Evolutionary conservation across 2,113 vertebrate species (phyloP).

Genomic region (Synodontis membranacea): DNA sequence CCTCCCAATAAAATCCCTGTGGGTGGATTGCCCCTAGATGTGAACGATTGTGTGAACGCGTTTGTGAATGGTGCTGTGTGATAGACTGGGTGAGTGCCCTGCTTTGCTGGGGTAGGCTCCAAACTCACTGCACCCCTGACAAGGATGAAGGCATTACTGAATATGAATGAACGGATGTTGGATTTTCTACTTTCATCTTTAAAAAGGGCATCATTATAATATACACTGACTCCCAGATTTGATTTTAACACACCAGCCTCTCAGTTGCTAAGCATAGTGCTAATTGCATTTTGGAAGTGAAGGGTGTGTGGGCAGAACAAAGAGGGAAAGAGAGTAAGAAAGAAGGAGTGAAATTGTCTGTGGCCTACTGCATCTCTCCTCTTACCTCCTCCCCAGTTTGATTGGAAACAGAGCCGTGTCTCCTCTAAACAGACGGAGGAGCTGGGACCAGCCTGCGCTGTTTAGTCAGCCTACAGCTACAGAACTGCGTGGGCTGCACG

Average conservation of each 20-base stretch:
- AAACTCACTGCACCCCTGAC: neutral
- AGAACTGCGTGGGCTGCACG: slow-evolving; percentile 46
- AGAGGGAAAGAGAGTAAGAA: neutral
- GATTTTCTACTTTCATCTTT: neutral
- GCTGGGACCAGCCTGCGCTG: slow-evolving; percentile 53
- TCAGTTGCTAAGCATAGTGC: neutral
- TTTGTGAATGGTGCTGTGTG: neutral
- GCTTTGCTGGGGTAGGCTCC: neutral
- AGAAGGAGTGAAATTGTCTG: neutral
- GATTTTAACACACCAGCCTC: neutral
- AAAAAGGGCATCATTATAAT: neutral
- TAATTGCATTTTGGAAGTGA: slow-evolving; percentile 30
- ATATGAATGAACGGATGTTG: neutral
- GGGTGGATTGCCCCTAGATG: neutral
- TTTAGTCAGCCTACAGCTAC: slow-evolving; percentile 35
- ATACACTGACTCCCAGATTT: slow-evolving; percentile 19
- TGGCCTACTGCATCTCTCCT: neutral
- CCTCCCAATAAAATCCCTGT: neutral
- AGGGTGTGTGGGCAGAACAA: neutral
- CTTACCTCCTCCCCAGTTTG: slow-evolving; percentile 9
- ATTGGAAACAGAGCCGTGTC: slow-evolving; percentile 51
- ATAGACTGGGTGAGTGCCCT: neutral
- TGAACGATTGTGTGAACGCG: neutral
- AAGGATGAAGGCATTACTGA: neutral
- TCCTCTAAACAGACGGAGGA: slow-evolving; percentile 23